phyloP scores from a whole-genome alignment of 35 echinoderm and acorn worm genomes.

The Ptychodera flava region DNA sequence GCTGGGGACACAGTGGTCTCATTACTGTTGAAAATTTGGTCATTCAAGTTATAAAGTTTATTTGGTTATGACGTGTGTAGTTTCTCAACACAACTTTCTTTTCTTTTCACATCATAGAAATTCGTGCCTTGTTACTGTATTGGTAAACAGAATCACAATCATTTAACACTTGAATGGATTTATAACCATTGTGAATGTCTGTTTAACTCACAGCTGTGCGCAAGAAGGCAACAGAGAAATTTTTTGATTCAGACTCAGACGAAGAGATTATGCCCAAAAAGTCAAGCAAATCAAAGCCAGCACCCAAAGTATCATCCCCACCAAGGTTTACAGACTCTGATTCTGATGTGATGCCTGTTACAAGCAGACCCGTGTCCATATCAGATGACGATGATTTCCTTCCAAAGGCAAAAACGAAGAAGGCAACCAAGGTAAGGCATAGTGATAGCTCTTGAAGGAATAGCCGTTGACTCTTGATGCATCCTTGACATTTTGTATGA shows the following conservation, averaged over 20 bases:
- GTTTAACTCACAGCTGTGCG: not conserved
- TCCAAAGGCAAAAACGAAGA: not conserved
- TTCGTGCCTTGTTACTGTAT: not conserved
- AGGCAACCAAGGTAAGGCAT: not conserved
- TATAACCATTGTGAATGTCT: not conserved
- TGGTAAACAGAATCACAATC: not conserved
- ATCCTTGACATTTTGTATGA: too few relatives aligned
- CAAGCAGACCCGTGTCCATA: not conserved
- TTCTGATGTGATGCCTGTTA: not conserved
- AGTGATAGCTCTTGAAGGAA: too few relatives aligned
- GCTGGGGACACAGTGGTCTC: too few relatives aligned
- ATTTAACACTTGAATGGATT: not conserved
- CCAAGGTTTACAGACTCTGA: not conserved
- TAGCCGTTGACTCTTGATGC: too few relatives aligned
- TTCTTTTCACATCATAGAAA: not conserved
- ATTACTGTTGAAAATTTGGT: too few relatives aligned
- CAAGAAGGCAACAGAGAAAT: slow-evolving; percentile 18
- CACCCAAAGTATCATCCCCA: not conserved
- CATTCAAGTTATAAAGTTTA: not conserved
- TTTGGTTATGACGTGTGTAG: not conserved
- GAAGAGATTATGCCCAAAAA: slow-evolving; percentile 7
- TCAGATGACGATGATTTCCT: not conserved
- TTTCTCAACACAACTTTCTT: not conserved
- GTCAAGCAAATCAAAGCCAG: not conserved
- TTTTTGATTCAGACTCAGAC: slow-evolving; percentile 52